phyloP scores from a whole-genome alignment of 2,113 vertebrate genomes.

The Emydura subglobosa region DNA sequence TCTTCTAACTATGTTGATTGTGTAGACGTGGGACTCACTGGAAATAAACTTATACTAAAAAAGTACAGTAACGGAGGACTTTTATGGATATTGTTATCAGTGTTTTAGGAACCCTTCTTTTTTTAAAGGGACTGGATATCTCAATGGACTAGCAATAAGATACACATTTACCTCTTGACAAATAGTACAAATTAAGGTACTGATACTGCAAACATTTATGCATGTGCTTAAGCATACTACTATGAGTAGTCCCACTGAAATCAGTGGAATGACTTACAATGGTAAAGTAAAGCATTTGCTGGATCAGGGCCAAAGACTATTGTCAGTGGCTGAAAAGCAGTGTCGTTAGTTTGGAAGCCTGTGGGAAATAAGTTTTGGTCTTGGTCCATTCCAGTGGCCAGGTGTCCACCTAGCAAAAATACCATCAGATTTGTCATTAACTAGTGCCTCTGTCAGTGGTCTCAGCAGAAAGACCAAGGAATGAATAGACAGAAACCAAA shows the following conservation, averaged over 20 bases:
- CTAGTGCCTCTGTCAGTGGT: neutral
- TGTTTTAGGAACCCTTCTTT: neutral
- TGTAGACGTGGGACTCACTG: neutral
- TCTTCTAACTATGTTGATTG: neutral
- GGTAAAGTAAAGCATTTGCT: neutral
- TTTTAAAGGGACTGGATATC: neutral
- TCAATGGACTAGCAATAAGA: neutral
- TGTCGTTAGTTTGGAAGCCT: neutral
- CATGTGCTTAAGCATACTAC: neutral
- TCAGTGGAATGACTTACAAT: neutral
- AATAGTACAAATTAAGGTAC: neutral
- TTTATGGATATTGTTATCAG: neutral
- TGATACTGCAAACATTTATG: neutral
- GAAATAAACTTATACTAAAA: neutral
- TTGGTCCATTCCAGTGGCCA: neutral
- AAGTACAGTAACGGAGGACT: neutral
- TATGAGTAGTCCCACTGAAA: neutral
- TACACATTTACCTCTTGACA: neutral
- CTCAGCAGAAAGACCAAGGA: neutral
- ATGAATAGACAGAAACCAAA: neutral
- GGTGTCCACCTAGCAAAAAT: neutral
- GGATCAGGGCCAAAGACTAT: neutral
- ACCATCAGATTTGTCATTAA: neutral
- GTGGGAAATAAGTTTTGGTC: neutral
- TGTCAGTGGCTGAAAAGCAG: neutral